Evolutionary conservation across 1,140 invertebrate species (phyloP), one percentile per base, ranked within the genome.

Genomic region (Vanessa tameamea): DNA sequence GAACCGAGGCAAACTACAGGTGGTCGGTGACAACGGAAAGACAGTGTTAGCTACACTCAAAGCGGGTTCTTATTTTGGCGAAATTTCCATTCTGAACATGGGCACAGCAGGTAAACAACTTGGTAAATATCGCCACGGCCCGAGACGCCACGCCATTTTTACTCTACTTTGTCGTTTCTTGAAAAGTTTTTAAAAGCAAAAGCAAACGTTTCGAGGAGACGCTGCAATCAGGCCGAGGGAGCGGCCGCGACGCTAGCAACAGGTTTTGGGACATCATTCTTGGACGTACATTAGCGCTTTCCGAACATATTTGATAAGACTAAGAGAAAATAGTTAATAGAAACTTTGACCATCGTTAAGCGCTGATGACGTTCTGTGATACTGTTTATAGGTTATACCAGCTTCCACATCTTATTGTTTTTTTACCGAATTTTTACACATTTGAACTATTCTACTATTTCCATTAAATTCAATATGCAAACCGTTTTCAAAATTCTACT

Each of bases 61-160:
- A 93, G 98, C 98, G 78, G 98, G 98, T 91, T 99, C 98, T 91
- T 99, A 99, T 95, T 99, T 99, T 94, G 99, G 99, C 81, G 99
- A 99, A 95, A 99, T 99, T 94, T 98, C 97, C 94, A 99, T 99
- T 94, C 96, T 99, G 91, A 99, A 99, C 95, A 99, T 99, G 98
- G 98, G 98, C 93, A 99, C 98, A 88, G 98, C 98, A 96, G 98
- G 97, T 98, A 97, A 97, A 97, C 95, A 96, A 95, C 96, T 96
- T 96, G 96, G 96, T 97, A 97, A 97, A 97, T 97, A 97, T 96
- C 95, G 82, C 87, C 87, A 87, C 94, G 94, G 88, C 90, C 88
- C 92, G 91, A 92, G 93, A 93, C 86, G 92, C 91, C 93, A 93
- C 93, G 93, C 93, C 93, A 93, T 91, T 90, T 80, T 90, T 90